Conservation (phyloP, 2,888 invertebrate genomes). For the Ethmia dodecea region DNA sequence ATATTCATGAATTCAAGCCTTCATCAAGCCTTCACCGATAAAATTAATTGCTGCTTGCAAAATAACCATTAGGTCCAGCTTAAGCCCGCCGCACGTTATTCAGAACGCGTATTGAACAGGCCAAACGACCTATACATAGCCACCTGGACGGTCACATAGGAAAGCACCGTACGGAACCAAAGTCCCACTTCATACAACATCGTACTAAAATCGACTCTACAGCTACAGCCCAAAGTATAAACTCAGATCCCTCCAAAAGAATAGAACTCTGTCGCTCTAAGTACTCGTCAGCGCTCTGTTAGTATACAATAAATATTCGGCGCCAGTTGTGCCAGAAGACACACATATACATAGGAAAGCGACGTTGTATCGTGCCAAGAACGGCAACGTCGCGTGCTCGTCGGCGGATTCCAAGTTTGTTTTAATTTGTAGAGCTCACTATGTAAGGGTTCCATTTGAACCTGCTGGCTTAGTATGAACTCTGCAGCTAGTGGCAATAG, state of each 20-base stretch:
- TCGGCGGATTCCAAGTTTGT: conserved; percentile 64
- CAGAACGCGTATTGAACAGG: conserved; percentile 53
- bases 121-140: conserved; percentile 71
- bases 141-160: conserved; percentile 76
- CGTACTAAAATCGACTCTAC: conserved; percentile 43
- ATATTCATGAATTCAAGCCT: conserved; percentile 35
- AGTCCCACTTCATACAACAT: conserved; percentile 27
- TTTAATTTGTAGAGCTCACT: conserved; percentile 39
- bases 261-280: conserved; percentile 67
- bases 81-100: conserved; percentile 53
- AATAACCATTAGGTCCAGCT: conserved; percentile 41
- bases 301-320: conserved; percentile 78
- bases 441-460: conserved; percentile 40
- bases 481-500: conserved; percentile 9
- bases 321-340: conserved; percentile 74
- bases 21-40: conserved; percentile 48
- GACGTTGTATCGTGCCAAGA: conserved; percentile 58
- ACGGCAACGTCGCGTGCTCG: conserved; percentile 67
- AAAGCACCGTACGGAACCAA: conserved; percentile 45
- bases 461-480: conserved; percentile 17
- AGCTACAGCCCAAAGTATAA: conserved; percentile 31
- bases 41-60: conserved; percentile 51
- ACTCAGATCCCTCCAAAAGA: conserved; percentile 25
- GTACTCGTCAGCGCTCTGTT: conserved; percentile 68
- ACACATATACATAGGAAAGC: conserved; percentile 72